Evolutionary conservation across 2,797 vertebrate species (phyloP).

Genomic region (Remorina albescens): DNA sequence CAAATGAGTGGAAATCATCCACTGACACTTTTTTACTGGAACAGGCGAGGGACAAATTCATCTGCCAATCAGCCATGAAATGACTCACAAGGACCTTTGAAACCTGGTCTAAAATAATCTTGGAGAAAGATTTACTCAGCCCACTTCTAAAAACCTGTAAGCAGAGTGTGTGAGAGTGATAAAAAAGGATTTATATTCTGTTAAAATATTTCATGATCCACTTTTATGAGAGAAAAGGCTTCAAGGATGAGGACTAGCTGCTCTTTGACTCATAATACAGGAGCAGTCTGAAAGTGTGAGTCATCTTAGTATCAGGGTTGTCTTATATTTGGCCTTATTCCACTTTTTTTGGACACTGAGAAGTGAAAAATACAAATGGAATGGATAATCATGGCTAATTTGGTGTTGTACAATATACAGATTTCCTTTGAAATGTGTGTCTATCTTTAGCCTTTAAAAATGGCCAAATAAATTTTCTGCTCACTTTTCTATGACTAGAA

Average conservation of each 20-base stretch:
- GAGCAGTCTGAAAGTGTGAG: neutral
- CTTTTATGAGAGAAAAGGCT: neutral
- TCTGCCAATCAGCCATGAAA: slow-evolving; percentile 2
- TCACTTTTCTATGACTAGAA: neutral
- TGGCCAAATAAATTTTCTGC: neutral
- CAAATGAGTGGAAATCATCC: no score
- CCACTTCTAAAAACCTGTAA: neutral
- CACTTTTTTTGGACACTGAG: neutral
- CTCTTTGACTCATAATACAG: neutral
- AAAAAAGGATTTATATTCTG: slow-evolving; percentile 13
- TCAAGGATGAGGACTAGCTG: slow-evolving; percentile 7
- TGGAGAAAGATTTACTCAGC: neutral
- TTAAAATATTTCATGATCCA: slow-evolving; percentile 1
- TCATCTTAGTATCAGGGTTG: neutral
- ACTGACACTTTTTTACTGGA: slow-evolving; percentile 3
- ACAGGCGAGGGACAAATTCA: slow-evolving; percentile 1
- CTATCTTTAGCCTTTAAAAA: neutral
- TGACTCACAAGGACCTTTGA: neutral
- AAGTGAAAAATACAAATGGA: neutral
- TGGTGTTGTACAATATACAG: no score
- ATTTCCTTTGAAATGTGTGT: neutral
- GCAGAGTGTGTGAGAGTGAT: neutral
- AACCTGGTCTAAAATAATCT: neutral
- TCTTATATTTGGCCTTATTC: neutral
- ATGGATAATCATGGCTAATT: neutral